Percentiles rank a stretch among this genome's conserved stretches.
Evolutionary conservation across 2,113 vertebrate species (phyloP).

Genomic region (Pantherophis guttatus): DNA sequence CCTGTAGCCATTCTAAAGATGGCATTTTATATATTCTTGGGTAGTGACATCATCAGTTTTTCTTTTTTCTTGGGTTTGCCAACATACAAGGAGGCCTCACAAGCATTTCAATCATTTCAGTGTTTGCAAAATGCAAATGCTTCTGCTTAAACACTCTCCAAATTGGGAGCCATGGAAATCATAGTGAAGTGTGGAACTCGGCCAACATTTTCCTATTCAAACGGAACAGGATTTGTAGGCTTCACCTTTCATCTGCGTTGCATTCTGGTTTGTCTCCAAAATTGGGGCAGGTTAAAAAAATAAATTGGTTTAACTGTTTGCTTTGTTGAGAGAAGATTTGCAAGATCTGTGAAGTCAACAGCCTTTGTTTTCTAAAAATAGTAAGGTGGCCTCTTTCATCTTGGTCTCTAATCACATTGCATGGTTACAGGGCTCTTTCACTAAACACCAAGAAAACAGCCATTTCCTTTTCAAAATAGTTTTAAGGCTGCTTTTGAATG

Average conservation of each 20-base stretch:
- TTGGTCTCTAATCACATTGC: neutral
- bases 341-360: neutral
- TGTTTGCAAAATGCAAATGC: neutral
- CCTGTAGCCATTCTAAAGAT: neutral
- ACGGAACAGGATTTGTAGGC: neutral
- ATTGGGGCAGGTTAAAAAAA: neutral
- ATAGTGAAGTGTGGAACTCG: neutral
- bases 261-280: neutral
- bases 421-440: neutral
- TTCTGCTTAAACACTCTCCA: neutral
- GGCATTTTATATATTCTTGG: neutral
- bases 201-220: neutral
- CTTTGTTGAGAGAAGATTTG: neutral
- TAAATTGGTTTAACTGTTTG: neutral
- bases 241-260: neutral
- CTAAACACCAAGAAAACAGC: neutral
- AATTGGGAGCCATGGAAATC: neutral
- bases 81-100: neutral
- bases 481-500: neutral
- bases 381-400: neutral
- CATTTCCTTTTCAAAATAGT: neutral
- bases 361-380: neutral
- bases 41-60: neutral
- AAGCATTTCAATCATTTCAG: neutral
- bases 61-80: neutral